A percentile compares a stretch with the other conserved stretches of the same genome.
These are phyloP conservation scores for Paramormyrops hopkinsi DNA, from an alignment of 2,797 vertebrate genomes.

Conservation along the genomic window DNA sequence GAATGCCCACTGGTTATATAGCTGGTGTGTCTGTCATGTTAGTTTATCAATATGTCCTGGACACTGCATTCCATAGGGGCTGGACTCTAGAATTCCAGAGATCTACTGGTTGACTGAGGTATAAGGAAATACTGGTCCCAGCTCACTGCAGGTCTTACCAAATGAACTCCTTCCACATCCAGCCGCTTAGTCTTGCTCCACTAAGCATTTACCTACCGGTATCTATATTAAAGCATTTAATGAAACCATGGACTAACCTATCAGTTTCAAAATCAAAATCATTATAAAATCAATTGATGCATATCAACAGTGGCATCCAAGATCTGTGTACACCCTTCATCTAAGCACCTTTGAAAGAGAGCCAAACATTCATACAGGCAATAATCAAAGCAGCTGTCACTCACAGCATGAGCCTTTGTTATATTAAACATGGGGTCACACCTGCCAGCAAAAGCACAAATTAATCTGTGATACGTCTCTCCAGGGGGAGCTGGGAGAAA, in stretches of 20 bases:
- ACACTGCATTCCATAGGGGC: constrained; percentile 47
- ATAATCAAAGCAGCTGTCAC: background rate
- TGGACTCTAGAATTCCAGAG: constrained; percentile 43
- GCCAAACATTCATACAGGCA: background rate
- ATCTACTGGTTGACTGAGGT: constrained; percentile 48
- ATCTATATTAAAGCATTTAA: background rate
- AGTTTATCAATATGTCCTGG: constrained; percentile 37
- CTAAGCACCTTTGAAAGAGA: background rate
- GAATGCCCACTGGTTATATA: constrained; percentile 46
- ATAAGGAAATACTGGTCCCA: background rate
- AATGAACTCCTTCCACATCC: background rate
- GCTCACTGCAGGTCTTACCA: background rate
- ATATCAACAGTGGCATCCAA: background rate
- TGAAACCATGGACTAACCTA: background rate
- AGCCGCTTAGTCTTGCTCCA: background rate
- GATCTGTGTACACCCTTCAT: background rate
- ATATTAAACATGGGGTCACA: constrained; percentile 23
- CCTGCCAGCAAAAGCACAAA: background rate
- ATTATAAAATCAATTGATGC: background rate
- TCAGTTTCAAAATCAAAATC: background rate
- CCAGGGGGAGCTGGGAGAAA: background rate
- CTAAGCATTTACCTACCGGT: background rate
- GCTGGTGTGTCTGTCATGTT: constrained; percentile 16
- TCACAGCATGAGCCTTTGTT: background rate
- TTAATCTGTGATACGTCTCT: background rate